Conservation (phyloP, 2,888 invertebrate species). For the Atherix ibis region DNA sequence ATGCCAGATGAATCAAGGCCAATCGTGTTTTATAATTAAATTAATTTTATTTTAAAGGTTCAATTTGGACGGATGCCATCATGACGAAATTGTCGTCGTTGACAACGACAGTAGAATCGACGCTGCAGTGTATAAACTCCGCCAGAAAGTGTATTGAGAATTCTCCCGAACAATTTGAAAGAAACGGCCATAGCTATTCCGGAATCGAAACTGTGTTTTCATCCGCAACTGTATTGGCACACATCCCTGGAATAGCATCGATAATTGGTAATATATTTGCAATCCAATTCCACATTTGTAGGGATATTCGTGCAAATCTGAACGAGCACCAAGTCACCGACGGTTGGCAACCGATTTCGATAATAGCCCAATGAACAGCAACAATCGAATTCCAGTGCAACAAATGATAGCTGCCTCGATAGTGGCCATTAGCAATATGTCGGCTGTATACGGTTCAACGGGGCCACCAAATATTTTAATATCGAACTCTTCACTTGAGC, state of each 20-base stretch:
- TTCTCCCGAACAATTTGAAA: too few relatives aligned
- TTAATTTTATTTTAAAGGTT: conserved; percentile 10
- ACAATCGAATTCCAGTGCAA: conserved; percentile 3
- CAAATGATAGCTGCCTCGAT: conserved; percentile 2
- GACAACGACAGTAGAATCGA: conserved; percentile 9
- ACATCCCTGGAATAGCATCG: too few relatives aligned
- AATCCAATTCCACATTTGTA: too few relatives aligned
- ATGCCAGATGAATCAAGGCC: too few relatives aligned
- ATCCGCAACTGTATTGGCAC: too few relatives aligned
- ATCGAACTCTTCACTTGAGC: conserved; percentile 4
- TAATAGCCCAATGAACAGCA: not conserved
- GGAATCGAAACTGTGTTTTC: not conserved
- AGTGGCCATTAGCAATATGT: conserved; percentile 8
- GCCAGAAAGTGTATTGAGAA: not conserved
- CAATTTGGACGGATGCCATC: conserved; percentile 13
- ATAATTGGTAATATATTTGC: too few relatives aligned
- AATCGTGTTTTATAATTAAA: conserved; percentile 5
- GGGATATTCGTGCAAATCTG: too few relatives aligned
- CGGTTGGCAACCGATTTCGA: too few relatives aligned
- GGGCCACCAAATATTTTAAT: conserved; percentile 9
- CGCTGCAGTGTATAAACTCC: not conserved
- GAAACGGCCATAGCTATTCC: not conserved
- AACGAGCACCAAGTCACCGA: too few relatives aligned
- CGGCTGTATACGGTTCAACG: conserved; percentile 12
- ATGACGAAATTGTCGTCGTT: conserved; percentile 12